phyloP scores from a whole-genome alignment of 1,140 invertebrate genomes.

The Drosophila burlai region DNA sequence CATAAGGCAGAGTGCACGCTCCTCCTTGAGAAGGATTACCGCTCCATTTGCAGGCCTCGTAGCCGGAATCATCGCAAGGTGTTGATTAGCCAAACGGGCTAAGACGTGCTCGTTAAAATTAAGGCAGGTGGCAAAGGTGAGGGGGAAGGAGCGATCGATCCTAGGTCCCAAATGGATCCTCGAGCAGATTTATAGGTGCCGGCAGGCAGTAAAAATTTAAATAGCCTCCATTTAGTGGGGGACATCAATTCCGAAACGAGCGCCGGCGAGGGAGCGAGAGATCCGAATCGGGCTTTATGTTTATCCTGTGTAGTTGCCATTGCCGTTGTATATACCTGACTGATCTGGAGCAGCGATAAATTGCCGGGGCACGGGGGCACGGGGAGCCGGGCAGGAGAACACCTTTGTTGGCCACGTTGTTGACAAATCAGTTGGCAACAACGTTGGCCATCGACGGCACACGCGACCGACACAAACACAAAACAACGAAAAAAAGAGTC shows the following conservation, averaged over 20 bases:
- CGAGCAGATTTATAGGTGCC: conserved; percentile 65
- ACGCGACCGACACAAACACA: conserved; percentile 53
- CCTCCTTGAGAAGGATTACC: not conserved
- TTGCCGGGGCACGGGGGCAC: conserved; percentile 15
- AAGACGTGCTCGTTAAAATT: conserved; percentile 51
- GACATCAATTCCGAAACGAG: conserved; percentile 71
- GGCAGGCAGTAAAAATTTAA: conserved; percentile 78
- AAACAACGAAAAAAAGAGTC: conserved; percentile 1
- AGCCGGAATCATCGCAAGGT: conserved; percentile 16
- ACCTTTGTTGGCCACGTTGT: conserved; percentile 79
- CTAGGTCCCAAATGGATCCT: conserved; percentile 2
- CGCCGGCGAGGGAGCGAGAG: conserved; percentile 33
- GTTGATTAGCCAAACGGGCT: conserved; percentile 44
- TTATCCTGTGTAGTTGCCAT: conserved; percentile 40
- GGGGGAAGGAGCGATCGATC: conserved; percentile 5
- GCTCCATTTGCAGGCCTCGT: not conserved
- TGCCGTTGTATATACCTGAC: conserved; percentile 54
- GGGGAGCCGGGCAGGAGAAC: conserved; percentile 17
- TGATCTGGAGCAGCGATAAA: conserved; percentile 83
- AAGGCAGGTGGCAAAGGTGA: conserved; percentile 28
- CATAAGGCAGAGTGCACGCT: not conserved
- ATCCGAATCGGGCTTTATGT: conserved; percentile 24
- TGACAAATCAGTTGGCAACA: conserved; percentile 77
- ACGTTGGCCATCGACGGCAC: conserved; percentile 65
- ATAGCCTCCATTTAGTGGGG: conserved; percentile 77